Percentiles rank a stretch among this genome's conserved stretches.
phyloP scores from a whole-genome alignment of 2,113 vertebrate genomes.

The Agapornis roseicollis region DNA sequence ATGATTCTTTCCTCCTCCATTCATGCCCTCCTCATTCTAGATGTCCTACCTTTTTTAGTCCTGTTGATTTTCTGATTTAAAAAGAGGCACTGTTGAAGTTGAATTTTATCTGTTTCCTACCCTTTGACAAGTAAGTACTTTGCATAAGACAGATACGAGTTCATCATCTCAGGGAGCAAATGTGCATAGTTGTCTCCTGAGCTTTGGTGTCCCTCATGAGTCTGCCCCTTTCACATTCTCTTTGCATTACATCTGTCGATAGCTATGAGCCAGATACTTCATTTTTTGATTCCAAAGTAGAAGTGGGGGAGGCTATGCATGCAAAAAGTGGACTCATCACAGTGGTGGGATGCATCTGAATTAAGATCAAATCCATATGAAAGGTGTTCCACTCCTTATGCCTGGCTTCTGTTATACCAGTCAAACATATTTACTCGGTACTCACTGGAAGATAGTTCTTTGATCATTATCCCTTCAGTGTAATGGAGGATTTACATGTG shows the following conservation, averaged over 20 bases:
- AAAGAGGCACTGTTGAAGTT: background rate
- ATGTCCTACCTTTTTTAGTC: slow-evolving; percentile 9
- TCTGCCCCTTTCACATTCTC: background rate
- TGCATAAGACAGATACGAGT: background rate
- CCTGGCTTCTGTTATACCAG: background rate
- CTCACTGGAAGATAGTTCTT: background rate
- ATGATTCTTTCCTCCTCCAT: background rate
- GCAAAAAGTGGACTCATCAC: background rate
- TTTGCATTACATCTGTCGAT: background rate
- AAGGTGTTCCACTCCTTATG: background rate
- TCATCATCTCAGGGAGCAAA: slow-evolving; percentile 74
- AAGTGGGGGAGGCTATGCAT: background rate
- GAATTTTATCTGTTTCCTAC: background rate
- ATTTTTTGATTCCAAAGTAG: background rate
- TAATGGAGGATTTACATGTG: slow-evolving; percentile 42
- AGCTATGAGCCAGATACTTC: background rate
- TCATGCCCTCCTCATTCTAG: background rate
- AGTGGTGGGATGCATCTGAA: background rate
- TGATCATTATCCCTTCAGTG: slow-evolving; percentile 30
- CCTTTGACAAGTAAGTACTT: background rate
- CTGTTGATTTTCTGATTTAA: background rate
- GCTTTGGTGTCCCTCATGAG: background rate
- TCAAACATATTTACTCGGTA: background rate
- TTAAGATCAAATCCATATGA: background rate
- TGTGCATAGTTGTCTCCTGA: slow-evolving; percentile 50